Conservation (phyloP, 2,797 vertebrate species). For the Luscinia luscinia region DNA sequence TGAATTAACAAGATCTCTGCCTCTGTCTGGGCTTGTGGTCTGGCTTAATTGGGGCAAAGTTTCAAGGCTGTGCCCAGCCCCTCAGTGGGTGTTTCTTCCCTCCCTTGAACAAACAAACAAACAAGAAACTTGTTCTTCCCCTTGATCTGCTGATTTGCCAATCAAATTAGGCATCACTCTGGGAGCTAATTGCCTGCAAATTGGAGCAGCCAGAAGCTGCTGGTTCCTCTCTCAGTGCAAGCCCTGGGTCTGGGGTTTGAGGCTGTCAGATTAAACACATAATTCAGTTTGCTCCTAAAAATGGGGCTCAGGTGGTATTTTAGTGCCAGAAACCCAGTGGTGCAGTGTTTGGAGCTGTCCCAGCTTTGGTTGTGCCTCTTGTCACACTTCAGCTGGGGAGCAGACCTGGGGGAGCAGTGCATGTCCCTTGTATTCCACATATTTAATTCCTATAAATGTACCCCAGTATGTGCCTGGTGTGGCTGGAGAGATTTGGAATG, state of each 20-base stretch:
- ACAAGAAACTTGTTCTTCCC: neutral
- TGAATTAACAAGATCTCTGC: neutral
- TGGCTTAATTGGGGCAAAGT: neutral
- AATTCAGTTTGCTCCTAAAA: neutral
- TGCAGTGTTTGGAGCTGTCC: neutral
- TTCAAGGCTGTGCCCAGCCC: neutral
- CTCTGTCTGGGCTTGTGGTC: neutral
- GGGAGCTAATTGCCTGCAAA: neutral
- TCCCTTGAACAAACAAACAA: neutral
- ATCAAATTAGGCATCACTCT: neutral
- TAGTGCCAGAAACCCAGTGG: neutral
- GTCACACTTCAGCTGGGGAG: neutral
- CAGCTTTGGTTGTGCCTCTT: neutral
- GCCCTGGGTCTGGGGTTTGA: neutral
- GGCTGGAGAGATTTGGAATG: neutral
- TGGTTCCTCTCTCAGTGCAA: neutral
- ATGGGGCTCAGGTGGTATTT: neutral
- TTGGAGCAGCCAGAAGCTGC: neutral
- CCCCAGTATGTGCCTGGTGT: accelerated
- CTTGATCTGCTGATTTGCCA: constrained; percentile 6
- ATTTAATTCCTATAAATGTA: neutral
- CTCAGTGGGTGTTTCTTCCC: neutral
- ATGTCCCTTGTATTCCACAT: neutral
- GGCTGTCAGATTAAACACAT: neutral
- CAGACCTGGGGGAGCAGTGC: neutral